A percentile compares a stretch with the other conserved stretches of the same genome.
These are phyloP conservation scores for Metopolophium dirhodum DNA, from an alignment of 1,140 invertebrate genomes.

Conservation along the genomic window DNA sequence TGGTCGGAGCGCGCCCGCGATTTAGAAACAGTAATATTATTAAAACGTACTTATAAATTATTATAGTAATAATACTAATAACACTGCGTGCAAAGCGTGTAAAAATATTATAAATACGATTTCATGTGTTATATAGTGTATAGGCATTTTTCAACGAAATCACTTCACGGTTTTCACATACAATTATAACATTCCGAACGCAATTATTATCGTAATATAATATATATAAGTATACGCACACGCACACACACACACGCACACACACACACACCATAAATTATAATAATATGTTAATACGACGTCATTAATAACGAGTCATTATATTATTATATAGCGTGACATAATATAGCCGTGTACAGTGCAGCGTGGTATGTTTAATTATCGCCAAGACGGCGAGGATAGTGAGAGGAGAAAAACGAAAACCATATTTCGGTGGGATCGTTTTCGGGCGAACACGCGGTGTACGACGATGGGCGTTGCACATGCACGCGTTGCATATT, in stretches of 20 bases:
- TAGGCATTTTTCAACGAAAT: background rate
- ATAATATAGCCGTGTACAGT: background rate
- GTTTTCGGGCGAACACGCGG: background rate
- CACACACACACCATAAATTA: too few species aligned
- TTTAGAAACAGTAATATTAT: background rate
- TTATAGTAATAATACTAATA: background rate
- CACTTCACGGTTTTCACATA: background rate
- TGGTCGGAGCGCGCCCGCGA: background rate
- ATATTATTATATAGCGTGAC: background rate
- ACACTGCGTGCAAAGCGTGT: background rate
- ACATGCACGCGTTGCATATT: background rate
- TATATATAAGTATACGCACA: background rate
- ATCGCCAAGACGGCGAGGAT: background rate
- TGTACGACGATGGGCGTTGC: background rate
- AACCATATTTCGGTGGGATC: background rate
- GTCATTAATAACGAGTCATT: background rate
- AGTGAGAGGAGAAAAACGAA: background rate
- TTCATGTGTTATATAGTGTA: background rate
- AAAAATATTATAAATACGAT: background rate
- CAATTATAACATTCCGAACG: background rate
- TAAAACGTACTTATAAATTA: background rate
- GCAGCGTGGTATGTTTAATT: background rate
- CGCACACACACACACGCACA: too few species aligned
- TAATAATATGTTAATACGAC: background rate
- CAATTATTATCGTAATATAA: background rate